Conservation (phyloP, 2,888 invertebrate species). For the Dendrolimus houi region DNA sequence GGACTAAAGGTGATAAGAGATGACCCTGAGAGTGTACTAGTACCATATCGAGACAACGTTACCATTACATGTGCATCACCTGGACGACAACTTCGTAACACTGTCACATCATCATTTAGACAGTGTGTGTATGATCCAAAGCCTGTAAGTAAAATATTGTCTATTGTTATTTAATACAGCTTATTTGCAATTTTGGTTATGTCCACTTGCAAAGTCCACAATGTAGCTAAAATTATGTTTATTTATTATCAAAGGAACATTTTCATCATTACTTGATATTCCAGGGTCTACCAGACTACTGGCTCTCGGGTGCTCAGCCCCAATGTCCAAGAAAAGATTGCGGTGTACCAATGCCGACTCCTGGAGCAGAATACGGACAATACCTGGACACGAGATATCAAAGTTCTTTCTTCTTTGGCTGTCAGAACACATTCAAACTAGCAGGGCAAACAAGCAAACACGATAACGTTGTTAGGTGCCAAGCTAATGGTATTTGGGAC, state of each 20-base stretch:
- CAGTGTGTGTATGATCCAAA: constrained; percentile 98
- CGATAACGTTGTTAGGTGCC: constrained; percentile 94
- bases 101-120: constrained; percentile 89
- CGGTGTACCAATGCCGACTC: constrained; percentile 92
- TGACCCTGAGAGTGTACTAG: constrained; percentile 88
- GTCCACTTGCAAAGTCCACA: too few relatives aligned
- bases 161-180: too few relatives aligned
- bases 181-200: too few relatives aligned
- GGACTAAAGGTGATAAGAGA: constrained; percentile 86
- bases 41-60: constrained; percentile 93
- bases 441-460: constrained; percentile 94
- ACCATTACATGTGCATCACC: constrained; percentile 87
- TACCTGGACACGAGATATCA: constrained; percentile 92
- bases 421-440: constrained; percentile 95
- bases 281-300: constrained; percentile 90
- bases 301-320: constrained; percentile 91
- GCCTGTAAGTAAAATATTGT: constrained; percentile 64
- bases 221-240: too few relatives aligned
- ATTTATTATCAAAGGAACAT: too few relatives aligned
- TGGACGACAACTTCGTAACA: constrained; percentile 87
- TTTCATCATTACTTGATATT: constrained; percentile 15
- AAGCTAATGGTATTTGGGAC: constrained; percentile 96
- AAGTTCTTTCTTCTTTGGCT: constrained; percentile 96
- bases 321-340: constrained; percentile 94
- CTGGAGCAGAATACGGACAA: constrained; percentile 95